A percentile compares a stretch with the other conserved stretches of the same genome.
Conservation (phyloP, 2,113 vertebrate species). For the Antigone vipio region DNA sequence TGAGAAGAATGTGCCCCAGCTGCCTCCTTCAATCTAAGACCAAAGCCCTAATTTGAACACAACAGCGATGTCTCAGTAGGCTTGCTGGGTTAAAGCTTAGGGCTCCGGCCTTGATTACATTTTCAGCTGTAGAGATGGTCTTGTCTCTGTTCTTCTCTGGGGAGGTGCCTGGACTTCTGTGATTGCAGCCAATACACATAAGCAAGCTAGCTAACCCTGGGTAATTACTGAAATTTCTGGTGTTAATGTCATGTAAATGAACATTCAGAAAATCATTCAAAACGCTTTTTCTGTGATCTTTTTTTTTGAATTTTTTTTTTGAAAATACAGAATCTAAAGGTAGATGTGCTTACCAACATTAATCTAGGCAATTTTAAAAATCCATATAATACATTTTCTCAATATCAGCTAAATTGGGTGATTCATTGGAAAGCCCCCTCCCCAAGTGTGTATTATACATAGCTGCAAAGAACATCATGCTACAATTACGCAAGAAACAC, state of each 20-base stretch:
- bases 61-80: neutral
- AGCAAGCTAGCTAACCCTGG: neutral
- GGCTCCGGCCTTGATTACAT: neutral
- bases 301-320: neutral
- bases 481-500: neutral
- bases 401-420: neutral
- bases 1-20: neutral
- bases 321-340: neutral
- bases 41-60: neutral
- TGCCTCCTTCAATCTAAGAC: neutral
- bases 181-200: neutral
- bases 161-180: neutral
- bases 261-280: neutral
- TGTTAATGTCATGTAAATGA: neutral
- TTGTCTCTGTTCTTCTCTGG: neutral
- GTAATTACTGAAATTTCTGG: neutral
- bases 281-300: too few relatives aligned
- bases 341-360: neutral
- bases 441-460: neutral
- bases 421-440: neutral
- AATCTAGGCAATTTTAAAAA: neutral
- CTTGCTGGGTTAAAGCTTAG: neutral
- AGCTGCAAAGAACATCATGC: neutral
- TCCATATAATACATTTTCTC: neutral
- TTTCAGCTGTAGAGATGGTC: neutral